These are phyloP conservation scores for Steinernema feltiae DNA, from an alignment of 1,140 invertebrate genomes.

Conservation along the genomic window DNA sequence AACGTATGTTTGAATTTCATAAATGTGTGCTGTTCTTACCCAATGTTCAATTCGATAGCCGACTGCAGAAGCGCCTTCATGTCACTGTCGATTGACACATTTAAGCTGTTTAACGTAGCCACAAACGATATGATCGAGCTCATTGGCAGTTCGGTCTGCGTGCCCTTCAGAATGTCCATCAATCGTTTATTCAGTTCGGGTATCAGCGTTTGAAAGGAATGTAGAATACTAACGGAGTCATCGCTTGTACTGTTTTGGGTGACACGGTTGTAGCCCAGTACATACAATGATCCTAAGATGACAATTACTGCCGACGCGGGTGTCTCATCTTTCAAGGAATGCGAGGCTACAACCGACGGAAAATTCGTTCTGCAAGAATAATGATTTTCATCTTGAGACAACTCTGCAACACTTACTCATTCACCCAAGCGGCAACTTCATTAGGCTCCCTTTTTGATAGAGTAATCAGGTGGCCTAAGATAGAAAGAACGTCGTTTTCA, in stretches of 20 bases:
- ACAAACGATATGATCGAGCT: not conserved
- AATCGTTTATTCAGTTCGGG: not conserved
- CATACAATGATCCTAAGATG: not conserved
- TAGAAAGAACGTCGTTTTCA: not conserved
- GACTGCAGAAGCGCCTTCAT: not conserved
- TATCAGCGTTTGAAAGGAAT: not conserved
- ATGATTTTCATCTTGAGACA: not conserved
- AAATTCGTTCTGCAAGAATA: not conserved
- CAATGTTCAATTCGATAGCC: not conserved
- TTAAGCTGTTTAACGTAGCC: not conserved
- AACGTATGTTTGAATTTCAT: not conserved
- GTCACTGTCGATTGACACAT: not conserved
- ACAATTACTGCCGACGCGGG: not conserved
- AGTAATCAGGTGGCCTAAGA: not conserved
- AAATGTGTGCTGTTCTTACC: not conserved
- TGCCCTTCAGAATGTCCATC: not conserved
- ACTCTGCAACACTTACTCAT: not conserved
- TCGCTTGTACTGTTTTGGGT: not conserved
- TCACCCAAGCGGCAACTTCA: not conserved
- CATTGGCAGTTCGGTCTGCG: not conserved
- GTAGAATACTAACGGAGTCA: not conserved
- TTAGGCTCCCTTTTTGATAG: not conserved
- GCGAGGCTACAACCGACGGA: not conserved
- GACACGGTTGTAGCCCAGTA: not conserved
- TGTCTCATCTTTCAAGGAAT: not conserved